phyloP scores from a whole-genome alignment of 2,113 vertebrate genomes.

The Pionites leucogaster region DNA sequence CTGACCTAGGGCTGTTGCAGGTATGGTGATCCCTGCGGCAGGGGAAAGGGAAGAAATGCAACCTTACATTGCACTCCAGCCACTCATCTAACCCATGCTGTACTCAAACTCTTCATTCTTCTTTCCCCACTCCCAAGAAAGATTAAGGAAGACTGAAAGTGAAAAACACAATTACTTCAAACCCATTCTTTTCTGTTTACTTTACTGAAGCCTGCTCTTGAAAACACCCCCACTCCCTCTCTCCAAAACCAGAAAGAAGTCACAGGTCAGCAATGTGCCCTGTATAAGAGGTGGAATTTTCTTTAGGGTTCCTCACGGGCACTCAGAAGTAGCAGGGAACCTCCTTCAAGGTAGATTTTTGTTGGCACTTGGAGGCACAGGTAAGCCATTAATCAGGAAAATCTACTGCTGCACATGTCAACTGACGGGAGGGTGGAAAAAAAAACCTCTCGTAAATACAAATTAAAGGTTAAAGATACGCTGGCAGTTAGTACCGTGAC shows the following conservation, averaged over 20 bases:
- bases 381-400: conserved; percentile 55
- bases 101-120: conserved; percentile 1
- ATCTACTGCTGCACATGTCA: background rate
- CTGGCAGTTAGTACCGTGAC: background rate
- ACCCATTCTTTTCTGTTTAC: background rate
- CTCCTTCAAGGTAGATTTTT: conserved; percentile 19
- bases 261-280: background rate
- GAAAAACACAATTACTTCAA: conserved; percentile 16
- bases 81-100: background rate
- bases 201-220: background rate
- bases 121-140: background rate
- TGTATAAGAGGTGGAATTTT: conserved; percentile 22
- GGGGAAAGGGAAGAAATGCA: background rate
- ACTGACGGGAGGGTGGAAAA: background rate
- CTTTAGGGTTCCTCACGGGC: conserved; percentile 14
- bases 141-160: background rate
- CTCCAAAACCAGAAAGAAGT: conserved; percentile 18
- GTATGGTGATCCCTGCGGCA: background rate
- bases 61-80: background rate
- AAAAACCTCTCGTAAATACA: background rate
- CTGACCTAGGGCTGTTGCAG: conserved; percentile 50
- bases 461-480: conserved; percentile 3
- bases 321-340: conserved; percentile 23
- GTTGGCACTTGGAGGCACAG: conserved; percentile 28
- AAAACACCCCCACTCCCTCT: background rate